phyloP scores from a whole-genome alignment of 2,888 invertebrate species.

The Alentia gelatinosa region DNA sequence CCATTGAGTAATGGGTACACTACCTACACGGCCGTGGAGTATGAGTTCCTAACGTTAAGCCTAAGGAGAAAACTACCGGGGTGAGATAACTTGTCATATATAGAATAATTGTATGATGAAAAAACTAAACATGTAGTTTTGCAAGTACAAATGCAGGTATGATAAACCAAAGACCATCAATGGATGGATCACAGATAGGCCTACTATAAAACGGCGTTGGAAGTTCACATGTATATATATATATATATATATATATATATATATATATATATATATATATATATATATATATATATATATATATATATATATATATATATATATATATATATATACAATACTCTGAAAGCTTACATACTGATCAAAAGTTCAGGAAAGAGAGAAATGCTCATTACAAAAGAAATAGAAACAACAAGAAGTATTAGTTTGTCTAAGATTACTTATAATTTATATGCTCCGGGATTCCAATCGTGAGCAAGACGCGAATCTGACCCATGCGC shows the following conservation, averaged over 20 bases:
- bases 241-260: background rate
- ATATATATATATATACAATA: background rate
- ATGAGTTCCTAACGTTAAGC: too few relatives aligned
- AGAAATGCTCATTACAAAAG: background rate
- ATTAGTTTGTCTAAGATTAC: background rate
- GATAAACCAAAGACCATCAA: too few relatives aligned
- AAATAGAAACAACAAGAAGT: background rate
- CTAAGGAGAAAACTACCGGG: too few relatives aligned
- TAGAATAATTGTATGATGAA: too few relatives aligned
- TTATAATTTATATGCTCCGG: background rate
- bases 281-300: background rate
- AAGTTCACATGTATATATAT: slow-evolving; percentile 1
- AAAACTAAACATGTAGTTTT: too few relatives aligned
- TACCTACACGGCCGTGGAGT: too few relatives aligned
- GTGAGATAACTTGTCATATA: too few relatives aligned
- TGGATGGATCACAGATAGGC: too few relatives aligned
- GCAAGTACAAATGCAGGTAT: too few relatives aligned
- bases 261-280: background rate
- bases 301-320: background rate
- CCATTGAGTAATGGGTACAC: too few relatives aligned
- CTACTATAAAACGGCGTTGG: too few relatives aligned
- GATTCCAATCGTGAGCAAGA: background rate
- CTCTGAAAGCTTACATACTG: background rate
- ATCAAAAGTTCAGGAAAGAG: background rate
- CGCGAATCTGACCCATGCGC: background rate